Evolutionary conservation across 2,888 invertebrate genomes (phyloP), one percentile per base, ranked within the genome.

Genomic region (Dorcus parallelipipedus): DNA sequence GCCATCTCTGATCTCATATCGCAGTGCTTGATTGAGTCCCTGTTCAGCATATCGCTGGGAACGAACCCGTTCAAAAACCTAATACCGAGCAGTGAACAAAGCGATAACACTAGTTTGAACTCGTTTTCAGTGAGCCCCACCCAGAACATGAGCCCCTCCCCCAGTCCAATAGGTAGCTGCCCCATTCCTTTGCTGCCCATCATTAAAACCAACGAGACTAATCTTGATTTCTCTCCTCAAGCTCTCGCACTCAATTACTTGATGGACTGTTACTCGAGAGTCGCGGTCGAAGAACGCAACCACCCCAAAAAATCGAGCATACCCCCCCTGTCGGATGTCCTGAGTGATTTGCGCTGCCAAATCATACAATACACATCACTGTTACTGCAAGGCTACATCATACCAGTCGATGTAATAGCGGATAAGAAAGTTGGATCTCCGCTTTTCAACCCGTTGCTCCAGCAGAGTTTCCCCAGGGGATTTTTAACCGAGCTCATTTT

Each of bases 291-390:
- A 73, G 91, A 91, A 74, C 80, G 89, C 66, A 87, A 86, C 71
- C 84, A 90, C 73, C 87, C 91, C 17, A 91, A 90, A 80, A 85
- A 86, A 73, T 86, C 88, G 67, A 90, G 88, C 61, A 83, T 86
- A 64, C 88, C 89, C 2, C 90, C 90, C 5, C 75, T 91, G 61
- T 88, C 87, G 70, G 86, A 86, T 64, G 78, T 90, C 49, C 76
- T 93, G 54, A 71, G 80, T 60, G 82, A 78, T 69, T 71, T 85
- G 64, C 79, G 85, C 63, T 81, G 82, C 55, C 81, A 83, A 70
- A 73, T 85, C 43, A 68, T 86, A 4, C 81, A 82, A 62, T 82
- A 84, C 68, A 80, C 85, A 2, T 79, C 83, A 43, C 77, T 88
- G 9, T 76, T 86, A 43, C 75, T 86, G 20, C 83, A 84, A 75